phyloP scores from a whole-genome alignment of 2,888 invertebrate genomes.

The Eustalomyia histrio region DNA sequence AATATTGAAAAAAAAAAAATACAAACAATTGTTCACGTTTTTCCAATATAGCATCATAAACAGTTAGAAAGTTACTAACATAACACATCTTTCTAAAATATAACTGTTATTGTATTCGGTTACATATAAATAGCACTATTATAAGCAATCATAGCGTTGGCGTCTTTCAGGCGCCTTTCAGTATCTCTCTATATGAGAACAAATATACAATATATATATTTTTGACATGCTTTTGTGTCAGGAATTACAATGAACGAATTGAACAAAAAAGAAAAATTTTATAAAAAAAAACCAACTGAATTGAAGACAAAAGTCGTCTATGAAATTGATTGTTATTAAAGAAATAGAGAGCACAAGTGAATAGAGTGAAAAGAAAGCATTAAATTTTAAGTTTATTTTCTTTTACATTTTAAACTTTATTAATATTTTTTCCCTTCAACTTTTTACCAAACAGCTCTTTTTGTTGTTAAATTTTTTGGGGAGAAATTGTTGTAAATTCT shows the following conservation, averaged over 20 bases:
- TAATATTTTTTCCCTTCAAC: not conserved
- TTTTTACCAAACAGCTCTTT: not conserved
- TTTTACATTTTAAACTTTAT: not conserved
- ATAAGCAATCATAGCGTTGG: slow-evolving; percentile 20
- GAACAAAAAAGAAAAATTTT: too few relatives aligned
- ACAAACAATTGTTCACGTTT: too few relatives aligned
- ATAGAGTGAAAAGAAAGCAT: slow-evolving; percentile 16
- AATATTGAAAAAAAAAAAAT: too few relatives aligned
- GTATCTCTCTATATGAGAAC: slow-evolving; percentile 2
- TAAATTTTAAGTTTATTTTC: slow-evolving; percentile 40
- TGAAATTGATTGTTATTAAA: slow-evolving; percentile 48
- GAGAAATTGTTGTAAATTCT: slow-evolving; percentile 4
- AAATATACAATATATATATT: slow-evolving; percentile 6
- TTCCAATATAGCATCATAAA: too few relatives aligned
- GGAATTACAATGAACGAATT: slow-evolving; percentile 46
- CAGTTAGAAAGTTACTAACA: too few relatives aligned
- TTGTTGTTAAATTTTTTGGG: not conserved
- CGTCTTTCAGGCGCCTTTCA: slow-evolving; percentile 49
- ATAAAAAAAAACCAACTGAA: slow-evolving; percentile 20
- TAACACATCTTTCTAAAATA: too few relatives aligned
- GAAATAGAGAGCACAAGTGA: not conserved
- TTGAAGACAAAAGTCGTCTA: slow-evolving; percentile 43
- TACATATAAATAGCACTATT: not conserved
- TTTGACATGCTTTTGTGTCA: slow-evolving; percentile 43
- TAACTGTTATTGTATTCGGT: too few relatives aligned